Evolutionary conservation across 2,113 vertebrate species (phyloP), one percentile per base, ranked within the genome.

Genomic region (Drymodes brunneopygia): DNA sequence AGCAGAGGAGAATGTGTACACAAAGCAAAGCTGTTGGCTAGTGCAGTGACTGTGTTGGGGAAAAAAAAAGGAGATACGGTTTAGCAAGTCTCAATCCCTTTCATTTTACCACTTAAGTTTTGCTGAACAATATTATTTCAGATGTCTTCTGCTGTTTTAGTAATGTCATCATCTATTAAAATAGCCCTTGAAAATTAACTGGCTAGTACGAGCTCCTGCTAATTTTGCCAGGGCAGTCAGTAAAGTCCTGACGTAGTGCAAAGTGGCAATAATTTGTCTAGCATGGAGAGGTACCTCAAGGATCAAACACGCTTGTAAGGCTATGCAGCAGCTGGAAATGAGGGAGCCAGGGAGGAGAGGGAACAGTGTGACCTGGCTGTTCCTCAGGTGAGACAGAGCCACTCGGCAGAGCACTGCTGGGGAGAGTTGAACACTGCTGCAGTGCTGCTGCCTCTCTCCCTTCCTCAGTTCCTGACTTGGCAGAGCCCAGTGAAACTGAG

Each of bases 341-440:
- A 53, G 19, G 0, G 6, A 87, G 36, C 14, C 3, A 1, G 17
- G 45, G 31, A 84, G 44, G 20, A 79, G 31, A 69, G 45, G 28
- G 57, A 40, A 60, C 9, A 64, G 35, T 11, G 18, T 17, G n/a
- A 36, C 45, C 56, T 35, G 81, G 38, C 28, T 56, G 27, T 6
- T 75, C 24, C 47, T 44, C 13, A 20, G 18, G 36, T 15, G 19
- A 84, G 64, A 72, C 0, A 0, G 77, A 73, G 51, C 40, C 1
- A 3, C 62, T 33, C 10, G 40, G 14, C 12, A 0, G 1, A 84
- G 64, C 64, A 15, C 40, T 9, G 2, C 51, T 2, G 15, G 29
- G 44, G 48, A 60, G 54, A 75, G 24, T 17, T 19, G 50, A 40
- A 8, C 1, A 3, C 25, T 4, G 24, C 54, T 22, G 25, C 40